Evolutionary conservation across 2,888 invertebrate species (phyloP).

Genomic region (Ophonus ardosiacus): DNA sequence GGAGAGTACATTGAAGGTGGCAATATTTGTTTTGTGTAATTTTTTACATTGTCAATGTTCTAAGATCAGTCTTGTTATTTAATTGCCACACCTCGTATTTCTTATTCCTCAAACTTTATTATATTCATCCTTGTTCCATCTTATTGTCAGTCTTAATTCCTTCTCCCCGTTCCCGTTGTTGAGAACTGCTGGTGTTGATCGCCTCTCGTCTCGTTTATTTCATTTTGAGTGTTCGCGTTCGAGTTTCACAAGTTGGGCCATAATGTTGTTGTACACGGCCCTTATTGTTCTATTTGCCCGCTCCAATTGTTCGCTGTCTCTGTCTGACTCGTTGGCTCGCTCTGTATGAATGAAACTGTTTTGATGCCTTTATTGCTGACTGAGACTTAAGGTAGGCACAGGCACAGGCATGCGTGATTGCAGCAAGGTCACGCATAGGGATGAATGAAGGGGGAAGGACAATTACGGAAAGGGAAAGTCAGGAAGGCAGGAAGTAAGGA

Average conservation of each 20-base stretch:
- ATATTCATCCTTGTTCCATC: neutral
- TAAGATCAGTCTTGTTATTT: no score
- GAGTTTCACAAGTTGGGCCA: constrained; percentile 59
- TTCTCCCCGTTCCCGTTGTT: neutral
- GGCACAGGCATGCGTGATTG: constrained; percentile 16
- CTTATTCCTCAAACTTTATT: neutral
- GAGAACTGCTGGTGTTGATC: neutral
- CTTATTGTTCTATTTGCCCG: constrained; percentile 58
- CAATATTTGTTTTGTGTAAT: no score
- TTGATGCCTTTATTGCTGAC: constrained; percentile 58
- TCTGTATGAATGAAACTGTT: constrained; percentile 56
- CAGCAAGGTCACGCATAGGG: neutral
- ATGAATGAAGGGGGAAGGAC: neutral
- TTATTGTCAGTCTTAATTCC: neutral
- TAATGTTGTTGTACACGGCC: constrained; percentile 58
- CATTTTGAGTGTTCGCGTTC: constrained; percentile 48
- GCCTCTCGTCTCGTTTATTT: constrained; percentile 31
- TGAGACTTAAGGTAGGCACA: neutral
- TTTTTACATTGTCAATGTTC: no score
- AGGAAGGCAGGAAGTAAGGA: no score
- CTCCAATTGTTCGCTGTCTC: constrained; percentile 6
- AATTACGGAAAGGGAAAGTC: no score
- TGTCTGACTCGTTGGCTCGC: neutral
- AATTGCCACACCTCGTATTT: no score
- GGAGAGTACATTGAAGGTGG: no score